A percentile compares a stretch with the other conserved stretches of the same genome.
phyloP scores from a whole-genome alignment of 2,113 vertebrate species.

The Seriola rivoliana region DNA sequence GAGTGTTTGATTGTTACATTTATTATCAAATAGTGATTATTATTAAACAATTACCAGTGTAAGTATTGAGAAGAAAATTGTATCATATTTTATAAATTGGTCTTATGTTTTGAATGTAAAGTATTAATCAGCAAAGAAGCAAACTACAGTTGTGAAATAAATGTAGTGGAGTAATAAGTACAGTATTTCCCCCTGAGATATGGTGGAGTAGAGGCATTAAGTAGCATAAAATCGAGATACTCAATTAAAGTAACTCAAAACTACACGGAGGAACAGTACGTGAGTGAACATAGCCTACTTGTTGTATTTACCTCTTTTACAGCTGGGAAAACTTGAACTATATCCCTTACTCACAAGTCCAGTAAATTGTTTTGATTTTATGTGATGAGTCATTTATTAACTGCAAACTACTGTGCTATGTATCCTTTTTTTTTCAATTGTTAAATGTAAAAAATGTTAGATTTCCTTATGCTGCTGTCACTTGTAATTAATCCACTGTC shows the following conservation, averaged over 20 bases:
- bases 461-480: neutral
- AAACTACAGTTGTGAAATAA: neutral
- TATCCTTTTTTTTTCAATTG: neutral
- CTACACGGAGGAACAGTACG: too few relatives aligned
- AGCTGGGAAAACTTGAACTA: too few relatives aligned
- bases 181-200: too few relatives aligned
- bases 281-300: too few relatives aligned
- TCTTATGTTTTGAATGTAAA: neutral
- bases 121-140: neutral
- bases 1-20: slow-evolving; percentile 12
- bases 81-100: neutral
- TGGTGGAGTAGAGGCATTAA: too few relatives aligned
- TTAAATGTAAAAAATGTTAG: neutral
- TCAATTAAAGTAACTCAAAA: too few relatives aligned
- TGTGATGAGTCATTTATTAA: too few relatives aligned
- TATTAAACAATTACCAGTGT: neutral
- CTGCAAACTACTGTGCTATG: neutral
- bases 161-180: neutral
- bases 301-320: too few relatives aligned
- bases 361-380: too few relatives aligned
- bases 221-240: too few relatives aligned
- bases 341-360: too few relatives aligned
- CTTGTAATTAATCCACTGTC: neutral
- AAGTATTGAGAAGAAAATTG: neutral
- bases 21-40: neutral